Base-by-base conservation (phyloP, 2,888 invertebrate genomes). In the Tipula unca region DNA sequence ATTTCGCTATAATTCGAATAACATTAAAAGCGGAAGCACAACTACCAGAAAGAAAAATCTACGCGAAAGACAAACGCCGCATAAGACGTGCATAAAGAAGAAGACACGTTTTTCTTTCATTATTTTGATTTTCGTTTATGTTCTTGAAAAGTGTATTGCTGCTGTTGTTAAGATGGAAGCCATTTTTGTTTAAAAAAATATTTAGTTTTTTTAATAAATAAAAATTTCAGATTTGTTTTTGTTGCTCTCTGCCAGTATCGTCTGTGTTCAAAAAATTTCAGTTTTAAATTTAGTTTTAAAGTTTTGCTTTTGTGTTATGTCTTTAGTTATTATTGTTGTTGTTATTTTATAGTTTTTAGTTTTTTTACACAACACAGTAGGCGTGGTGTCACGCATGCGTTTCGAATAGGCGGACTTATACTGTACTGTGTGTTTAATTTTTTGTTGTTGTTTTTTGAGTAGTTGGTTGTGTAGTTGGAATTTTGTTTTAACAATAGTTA, bases 351-450 rank as follows among this genome's bases (percentile, higher is more conserved):
- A 69, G 69, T 69, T 69, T 48, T 48, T 36, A 36, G 36, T 36
- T 39, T 39, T 69, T 69, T 69, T 69, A 69, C 25, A 8, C 69
- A 69, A 25, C 69, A 69, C 69, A 69, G 69, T 69, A 69, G 69
- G 69, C 69, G 69, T 69, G 69, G 69, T 69, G 69, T 69, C 69
- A 69, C 69, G 69, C 69, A 69, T 69, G 69, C 69, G 69, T 69
- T 69, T 69, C 25, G 25, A 25, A 69, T 6, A 69, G 69, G 69
- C 69, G 69, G 69, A 25, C 69, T 69, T 69, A 69, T 25, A 25
- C 25, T 25, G 25, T 69, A 25, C 25, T 25, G 10, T 69, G 69
- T 69, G 69, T 25, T 69, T 69, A 25, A 48, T 5, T 39, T 69
- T 10, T 69, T 69, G 5, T 69, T 25, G 69, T 5, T 39, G 25